These are phyloP conservation scores for Phortica okadai DNA, from an alignment of 2,888 invertebrate genomes.

Conservation along the genomic window DNA sequence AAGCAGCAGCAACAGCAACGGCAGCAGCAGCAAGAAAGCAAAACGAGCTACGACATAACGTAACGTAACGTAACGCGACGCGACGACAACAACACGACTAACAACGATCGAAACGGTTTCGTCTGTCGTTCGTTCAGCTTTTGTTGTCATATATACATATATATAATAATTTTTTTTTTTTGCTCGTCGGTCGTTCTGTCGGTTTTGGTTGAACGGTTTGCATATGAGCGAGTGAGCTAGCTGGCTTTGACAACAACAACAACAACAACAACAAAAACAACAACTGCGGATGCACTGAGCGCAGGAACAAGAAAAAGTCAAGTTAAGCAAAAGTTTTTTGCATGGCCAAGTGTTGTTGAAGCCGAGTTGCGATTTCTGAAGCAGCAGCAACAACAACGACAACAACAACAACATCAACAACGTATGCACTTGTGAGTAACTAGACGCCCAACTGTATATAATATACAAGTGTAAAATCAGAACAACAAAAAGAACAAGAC, in stretches of 20 bases:
- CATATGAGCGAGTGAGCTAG: not conserved
- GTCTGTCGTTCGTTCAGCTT: not conserved
- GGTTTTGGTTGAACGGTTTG: not conserved
- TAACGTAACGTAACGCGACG: slow-evolving; percentile 3
- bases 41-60: not conserved
- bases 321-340: slow-evolving; percentile 13
- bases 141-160: not conserved
- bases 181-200: slow-evolving; percentile 9
- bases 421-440: slow-evolving; percentile 23
- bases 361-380: not conserved
- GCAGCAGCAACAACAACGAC: not conserved
- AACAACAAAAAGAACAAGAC: slow-evolving; percentile 3
- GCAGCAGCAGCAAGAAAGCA: slow-evolving; percentile 28
- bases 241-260: no score
- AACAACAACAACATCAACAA: slow-evolving; percentile 4
- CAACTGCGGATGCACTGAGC: slow-evolving; percentile 2
- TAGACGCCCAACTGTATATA: slow-evolving; percentile 10
- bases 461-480: slow-evolving; percentile 1
- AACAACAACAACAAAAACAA: no score
- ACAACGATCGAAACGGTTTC: slow-evolving; percentile 5
- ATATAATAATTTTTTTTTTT: not conserved
- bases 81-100: slow-evolving; percentile 1
- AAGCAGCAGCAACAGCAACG: slow-evolving; percentile 13
- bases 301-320: slow-evolving; percentile 6
- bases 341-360: slow-evolving; percentile 16